phyloP scores from a whole-genome alignment of 2,888 invertebrate species.

The Sarcophaga variegata region DNA sequence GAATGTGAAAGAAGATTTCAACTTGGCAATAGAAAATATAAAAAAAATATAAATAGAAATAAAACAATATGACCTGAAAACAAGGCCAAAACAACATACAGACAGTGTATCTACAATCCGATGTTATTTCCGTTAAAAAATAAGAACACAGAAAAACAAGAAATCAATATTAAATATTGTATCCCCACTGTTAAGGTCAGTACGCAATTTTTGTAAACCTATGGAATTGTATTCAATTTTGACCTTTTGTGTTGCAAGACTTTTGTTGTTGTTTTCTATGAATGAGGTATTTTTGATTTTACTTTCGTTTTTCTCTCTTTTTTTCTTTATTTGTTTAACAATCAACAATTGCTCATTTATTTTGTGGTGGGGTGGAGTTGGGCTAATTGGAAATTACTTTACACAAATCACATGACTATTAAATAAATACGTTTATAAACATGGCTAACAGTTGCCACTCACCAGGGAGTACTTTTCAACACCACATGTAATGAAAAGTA shows the following conservation, averaged over 20 bases:
- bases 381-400: slow-evolving; percentile 79
- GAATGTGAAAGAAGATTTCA: slow-evolving; percentile 32
- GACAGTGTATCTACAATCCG: slow-evolving; percentile 39
- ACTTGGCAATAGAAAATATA: slow-evolving; percentile 29
- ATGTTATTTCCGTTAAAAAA: slow-evolving; percentile 47
- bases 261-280: slow-evolving; percentile 27
- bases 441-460: slow-evolving; percentile 69
- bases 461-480: slow-evolving; percentile 69
- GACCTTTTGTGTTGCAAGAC: slow-evolving; percentile 46
- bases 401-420: slow-evolving; percentile 69
- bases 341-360: slow-evolving; percentile 81
- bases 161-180: slow-evolving; percentile 46
- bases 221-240: slow-evolving; percentile 24
- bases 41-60: slow-evolving; percentile 38
- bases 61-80: slow-evolving; percentile 42
- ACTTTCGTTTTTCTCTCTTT: background rate
- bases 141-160: background rate
- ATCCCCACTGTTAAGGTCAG: slow-evolving; percentile 37
- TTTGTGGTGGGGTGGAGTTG: slow-evolving; percentile 70
- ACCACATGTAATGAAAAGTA: slow-evolving; percentile 59
- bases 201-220: background rate
- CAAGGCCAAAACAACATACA: slow-evolving; percentile 48
- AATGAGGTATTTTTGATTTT: slow-evolving; percentile 27
- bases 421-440: slow-evolving; percentile 68
- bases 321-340: slow-evolving; percentile 29